Evolutionary conservation across 2,888 invertebrate genomes (phyloP), one percentile per base, ranked within the genome.

Genomic region (Mesopsocus fuscifrons): DNA sequence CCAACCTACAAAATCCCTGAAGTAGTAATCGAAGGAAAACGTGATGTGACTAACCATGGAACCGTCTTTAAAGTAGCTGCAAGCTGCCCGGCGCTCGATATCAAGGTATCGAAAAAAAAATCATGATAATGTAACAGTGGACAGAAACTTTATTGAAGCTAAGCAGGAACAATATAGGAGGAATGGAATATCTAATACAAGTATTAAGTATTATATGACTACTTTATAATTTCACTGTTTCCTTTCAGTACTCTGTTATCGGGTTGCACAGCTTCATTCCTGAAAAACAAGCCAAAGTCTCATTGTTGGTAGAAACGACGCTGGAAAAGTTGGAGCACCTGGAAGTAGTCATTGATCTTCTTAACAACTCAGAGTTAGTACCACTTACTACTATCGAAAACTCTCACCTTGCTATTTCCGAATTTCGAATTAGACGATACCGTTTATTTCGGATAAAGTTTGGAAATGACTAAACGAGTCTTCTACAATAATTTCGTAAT

Each of bases 11-110:
- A 68, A 2, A 64, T 80, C 42, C 80, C 81, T 43, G 69, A 65
- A 48, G 72, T 74, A 17, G 69, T 69, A 50, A 63, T 77, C 52
- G 65, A 68, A 49, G 69, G 76, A 34, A 77, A 73, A 51, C 79
- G 78, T 51, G 75, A 80, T 52, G 75, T 77, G 48, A 71, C 74
- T 0, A 69, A 69, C 1, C 58, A 64, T 0, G 77, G 78, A 50
- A 79, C 74, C 48, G 59, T 65, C 2, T 53, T 82, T 1, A 72
- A 72, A 21, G 67, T 2, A 70, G 71, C 9, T 67, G 79, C 54
- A 4, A 60, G 61, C 3, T 60, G 63, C 51, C 50, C 11, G 43
- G 41, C 32, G 48, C 47, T 40, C 52, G 66, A 66, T 43, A 61
- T 61, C 4, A 62, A 65, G 54, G 65, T 65, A 49, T 55, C 66